A percentile compares a stretch with the other conserved stretches of the same genome.
Evolutionary conservation across 2,888 invertebrate species (phyloP).

Genomic region (Dynastes grantii): DNA sequence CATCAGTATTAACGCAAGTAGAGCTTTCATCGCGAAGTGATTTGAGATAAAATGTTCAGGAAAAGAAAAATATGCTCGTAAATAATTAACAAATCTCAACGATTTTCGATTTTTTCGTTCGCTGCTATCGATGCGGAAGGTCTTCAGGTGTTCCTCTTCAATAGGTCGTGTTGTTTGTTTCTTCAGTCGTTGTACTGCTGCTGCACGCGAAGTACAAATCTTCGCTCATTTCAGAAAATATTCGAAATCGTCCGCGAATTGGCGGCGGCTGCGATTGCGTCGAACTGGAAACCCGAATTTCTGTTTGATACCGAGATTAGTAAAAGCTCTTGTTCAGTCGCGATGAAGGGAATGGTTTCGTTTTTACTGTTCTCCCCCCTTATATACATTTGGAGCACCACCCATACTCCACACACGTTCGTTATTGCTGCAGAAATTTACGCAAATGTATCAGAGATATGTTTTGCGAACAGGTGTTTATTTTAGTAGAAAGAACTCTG

Average conservation of each 20-base stretch:
- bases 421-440: constrained; percentile 15
- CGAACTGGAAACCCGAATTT: constrained; percentile 27
- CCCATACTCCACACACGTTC: constrained; percentile 13
- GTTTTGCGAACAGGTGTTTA: constrained; percentile 31
- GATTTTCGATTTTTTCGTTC: neutral
- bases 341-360: constrained; percentile 45
- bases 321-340: constrained; percentile 47
- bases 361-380: constrained; percentile 47
- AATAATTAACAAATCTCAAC: constrained; percentile 12
- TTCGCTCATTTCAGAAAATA: constrained; percentile 31
- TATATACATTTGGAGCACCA: constrained; percentile 36
- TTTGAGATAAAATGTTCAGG: neutral
- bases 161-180: constrained; percentile 12
- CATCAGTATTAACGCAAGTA: constrained; percentile 56
- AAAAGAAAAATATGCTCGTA: constrained; percentile 25
- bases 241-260: constrained; percentile 34
- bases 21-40: constrained; percentile 58
- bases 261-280: constrained; percentile 38
- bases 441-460: constrained; percentile 17
- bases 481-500: constrained; percentile 9
- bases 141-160: constrained; percentile 3
- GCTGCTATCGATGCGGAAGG: neutral
- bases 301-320: constrained; percentile 37
- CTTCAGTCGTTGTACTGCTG: constrained; percentile 8
- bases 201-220: constrained; percentile 34